phyloP scores from a whole-genome alignment of 2,888 invertebrate species.

The Brachycybe producta region DNA sequence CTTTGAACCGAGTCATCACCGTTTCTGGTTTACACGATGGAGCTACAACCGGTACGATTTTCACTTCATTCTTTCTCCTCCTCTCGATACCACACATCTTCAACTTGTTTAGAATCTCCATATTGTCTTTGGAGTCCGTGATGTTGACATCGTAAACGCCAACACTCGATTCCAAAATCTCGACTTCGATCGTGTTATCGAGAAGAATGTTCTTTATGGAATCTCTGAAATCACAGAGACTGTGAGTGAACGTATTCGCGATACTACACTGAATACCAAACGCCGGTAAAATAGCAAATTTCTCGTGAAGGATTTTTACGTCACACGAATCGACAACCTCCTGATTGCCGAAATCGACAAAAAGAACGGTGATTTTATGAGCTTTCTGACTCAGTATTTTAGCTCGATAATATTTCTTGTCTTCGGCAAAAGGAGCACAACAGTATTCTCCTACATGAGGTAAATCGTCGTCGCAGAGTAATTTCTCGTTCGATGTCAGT shows the following conservation, averaged over 20 bases:
- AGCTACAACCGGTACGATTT: too few relatives aligned
- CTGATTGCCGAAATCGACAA: constrained; percentile 32
- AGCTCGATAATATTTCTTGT: constrained; percentile 30
- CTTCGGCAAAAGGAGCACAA: constrained; percentile 26
- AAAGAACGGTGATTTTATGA: constrained; percentile 23
- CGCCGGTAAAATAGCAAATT: constrained; percentile 24
- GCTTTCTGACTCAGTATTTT: constrained; percentile 7
- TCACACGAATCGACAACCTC: constrained; percentile 24
- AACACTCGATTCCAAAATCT: too few relatives aligned
- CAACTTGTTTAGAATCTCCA: too few relatives aligned
- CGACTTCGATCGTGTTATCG: too few relatives aligned
- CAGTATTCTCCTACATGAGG: constrained; percentile 13
- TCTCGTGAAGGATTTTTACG: constrained; percentile 24
- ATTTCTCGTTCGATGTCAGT: background rate
- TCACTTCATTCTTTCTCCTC: too few relatives aligned
- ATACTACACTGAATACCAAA: background rate
- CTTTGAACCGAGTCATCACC: too few relatives aligned
- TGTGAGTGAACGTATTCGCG: background rate
- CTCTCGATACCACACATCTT: too few relatives aligned
- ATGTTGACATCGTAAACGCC: too few relatives aligned
- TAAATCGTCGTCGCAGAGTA: background rate
- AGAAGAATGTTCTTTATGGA: too few relatives aligned
- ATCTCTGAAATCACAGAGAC: too few relatives aligned
- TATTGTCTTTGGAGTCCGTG: too few relatives aligned
- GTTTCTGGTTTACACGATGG: too few relatives aligned